These are phyloP conservation scores for Tamandua tetradactyla DNA, from an alignment of 2,797 vertebrate species.

Conservation along the genomic window DNA sequence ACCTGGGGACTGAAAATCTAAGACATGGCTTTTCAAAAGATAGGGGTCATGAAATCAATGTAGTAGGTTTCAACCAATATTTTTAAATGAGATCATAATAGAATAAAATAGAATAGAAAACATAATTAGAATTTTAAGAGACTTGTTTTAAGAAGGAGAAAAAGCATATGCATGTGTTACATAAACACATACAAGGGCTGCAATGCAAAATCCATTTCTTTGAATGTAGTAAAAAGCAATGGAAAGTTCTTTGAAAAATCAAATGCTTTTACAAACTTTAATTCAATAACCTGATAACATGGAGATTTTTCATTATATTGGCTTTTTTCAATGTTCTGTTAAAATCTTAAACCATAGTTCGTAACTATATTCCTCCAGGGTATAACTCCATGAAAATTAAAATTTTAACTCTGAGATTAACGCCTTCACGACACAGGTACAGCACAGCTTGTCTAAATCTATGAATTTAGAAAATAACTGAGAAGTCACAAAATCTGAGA, in stretches of 20 bases:
- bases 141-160: neutral
- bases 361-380: neutral
- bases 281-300: neutral
- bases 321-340: neutral
- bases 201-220: conserved; percentile 3
- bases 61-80: conserved; percentile 1
- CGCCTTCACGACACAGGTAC: neutral
- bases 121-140: neutral
- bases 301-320: conserved; percentile 34
- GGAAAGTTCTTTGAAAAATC: conserved; percentile 40
- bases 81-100: neutral
- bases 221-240: neutral
- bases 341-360: neutral
- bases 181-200: neutral
- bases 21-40: conserved; percentile 14
- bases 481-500: neutral
- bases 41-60: neutral
- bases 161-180: neutral
- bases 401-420: neutral
- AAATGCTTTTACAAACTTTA: conserved; percentile 45
- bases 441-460: neutral
- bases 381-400: neutral
- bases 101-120: conserved; percentile 29
- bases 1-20: neutral
- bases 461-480: neutral